Evolutionary conservation across 2,888 invertebrate species (phyloP).

Genomic region (Agrilus mali): DNA sequence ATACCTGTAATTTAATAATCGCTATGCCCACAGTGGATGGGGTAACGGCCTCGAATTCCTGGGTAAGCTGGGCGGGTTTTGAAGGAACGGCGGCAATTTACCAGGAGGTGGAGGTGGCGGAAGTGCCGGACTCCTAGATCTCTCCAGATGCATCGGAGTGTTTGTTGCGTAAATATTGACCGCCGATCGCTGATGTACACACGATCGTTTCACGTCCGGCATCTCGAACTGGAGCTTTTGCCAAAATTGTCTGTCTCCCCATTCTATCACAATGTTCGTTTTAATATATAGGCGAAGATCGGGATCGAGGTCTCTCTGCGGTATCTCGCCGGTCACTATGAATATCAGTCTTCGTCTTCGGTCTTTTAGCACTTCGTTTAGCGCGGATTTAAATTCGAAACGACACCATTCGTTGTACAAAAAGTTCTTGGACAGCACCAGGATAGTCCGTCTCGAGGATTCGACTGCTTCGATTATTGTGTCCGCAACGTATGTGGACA

Average conservation of each 20-base stretch:
- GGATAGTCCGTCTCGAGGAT: slow-evolving; percentile 76
- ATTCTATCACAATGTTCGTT: slow-evolving; percentile 82
- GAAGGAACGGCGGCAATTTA: slow-evolving; percentile 45
- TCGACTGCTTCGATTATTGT: slow-evolving; percentile 88
- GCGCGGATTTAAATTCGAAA: slow-evolving; percentile 88
- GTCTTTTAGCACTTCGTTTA: slow-evolving; percentile 81
- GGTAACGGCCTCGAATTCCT: slow-evolving; percentile 44
- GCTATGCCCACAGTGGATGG: slow-evolving; percentile 72
- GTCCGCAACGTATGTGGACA: slow-evolving; percentile 79
- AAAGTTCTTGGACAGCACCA: slow-evolving; percentile 86
- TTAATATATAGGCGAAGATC: slow-evolving; percentile 83
- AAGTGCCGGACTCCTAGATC: slow-evolving; percentile 47
- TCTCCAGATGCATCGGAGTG: slow-evolving; percentile 29
- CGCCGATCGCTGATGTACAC: slow-evolving; percentile 52
- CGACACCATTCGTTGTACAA: slow-evolving; percentile 91
- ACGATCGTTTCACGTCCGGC: slow-evolving; percentile 60
- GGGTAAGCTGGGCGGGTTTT: slow-evolving; percentile 35
- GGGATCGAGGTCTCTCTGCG: slow-evolving; percentile 78
- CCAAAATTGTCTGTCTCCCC: slow-evolving; percentile 95
- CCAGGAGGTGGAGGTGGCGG: slow-evolving; percentile 45
- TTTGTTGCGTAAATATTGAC: slow-evolving; percentile 62
- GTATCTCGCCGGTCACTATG: slow-evolving; percentile 79
- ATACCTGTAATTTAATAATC: slow-evolving; percentile 56
- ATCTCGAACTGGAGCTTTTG: slow-evolving; percentile 85
- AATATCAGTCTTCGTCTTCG: slow-evolving; percentile 78